Conservation (phyloP, 2,888 invertebrate genomes). For the Drosophila macrospina region DNA sequence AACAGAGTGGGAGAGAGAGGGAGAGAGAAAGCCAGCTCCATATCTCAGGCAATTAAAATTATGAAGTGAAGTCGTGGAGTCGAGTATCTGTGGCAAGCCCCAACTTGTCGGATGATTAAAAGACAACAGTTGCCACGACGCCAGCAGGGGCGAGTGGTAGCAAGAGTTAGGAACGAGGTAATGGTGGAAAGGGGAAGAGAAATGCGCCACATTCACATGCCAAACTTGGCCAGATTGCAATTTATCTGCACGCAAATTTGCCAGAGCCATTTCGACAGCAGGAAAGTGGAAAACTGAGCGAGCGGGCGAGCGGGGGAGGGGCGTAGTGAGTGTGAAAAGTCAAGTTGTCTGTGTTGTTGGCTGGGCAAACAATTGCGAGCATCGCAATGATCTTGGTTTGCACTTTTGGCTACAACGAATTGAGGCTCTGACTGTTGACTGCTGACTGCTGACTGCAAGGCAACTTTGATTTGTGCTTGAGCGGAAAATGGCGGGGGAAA, state of each 20-base stretch:
- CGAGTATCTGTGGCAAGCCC: conserved; percentile 29
- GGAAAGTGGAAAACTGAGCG: neutral
- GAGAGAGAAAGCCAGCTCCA: conserved; percentile 14
- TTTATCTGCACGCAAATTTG: conserved; percentile 78
- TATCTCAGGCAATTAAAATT: conserved; percentile 57
- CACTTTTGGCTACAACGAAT: conserved; percentile 51
- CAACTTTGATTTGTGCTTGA: conserved; percentile 56
- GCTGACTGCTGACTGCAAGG: neutral
- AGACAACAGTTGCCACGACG: conserved; percentile 71
- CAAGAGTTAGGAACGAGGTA: too few species aligned
- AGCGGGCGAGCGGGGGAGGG: neutral
- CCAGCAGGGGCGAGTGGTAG: too few species aligned
- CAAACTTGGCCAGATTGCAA: conserved; percentile 70
- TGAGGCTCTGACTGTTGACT: neutral
- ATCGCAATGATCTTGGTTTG: conserved; percentile 75
- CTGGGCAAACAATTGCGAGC: conserved; percentile 72
- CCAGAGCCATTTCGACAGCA: conserved; percentile 30
- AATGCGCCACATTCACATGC: conserved; percentile 2
- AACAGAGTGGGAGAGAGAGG: too few species aligned
- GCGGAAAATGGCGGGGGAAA: conserved; percentile 6
- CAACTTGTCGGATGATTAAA: conserved; percentile 68
- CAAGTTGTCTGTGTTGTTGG: conserved; percentile 73
- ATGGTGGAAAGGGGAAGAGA: too few species aligned
- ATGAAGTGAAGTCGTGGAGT: conserved; percentile 47
- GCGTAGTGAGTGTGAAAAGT: conserved; percentile 65